phyloP scores from a whole-genome alignment of 2,797 vertebrate species.

The Brachymystax lenok region DNA sequence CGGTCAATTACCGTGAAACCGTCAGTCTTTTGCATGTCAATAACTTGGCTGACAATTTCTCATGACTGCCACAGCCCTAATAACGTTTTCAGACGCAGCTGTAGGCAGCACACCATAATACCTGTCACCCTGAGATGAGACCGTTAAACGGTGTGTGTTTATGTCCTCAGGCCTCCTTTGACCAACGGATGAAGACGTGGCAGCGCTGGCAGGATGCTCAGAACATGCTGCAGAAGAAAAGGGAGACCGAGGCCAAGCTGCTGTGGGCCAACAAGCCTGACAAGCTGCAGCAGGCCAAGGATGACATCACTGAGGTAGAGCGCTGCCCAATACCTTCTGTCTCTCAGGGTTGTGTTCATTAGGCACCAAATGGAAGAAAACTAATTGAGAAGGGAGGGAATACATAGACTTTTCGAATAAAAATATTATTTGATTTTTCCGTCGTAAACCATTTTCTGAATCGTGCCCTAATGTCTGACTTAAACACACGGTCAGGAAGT shows the following conservation, averaged over 20 bases:
- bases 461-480: neutral
- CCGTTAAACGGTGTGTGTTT: neutral
- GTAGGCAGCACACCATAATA: neutral
- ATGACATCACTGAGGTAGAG: conserved; percentile 91
- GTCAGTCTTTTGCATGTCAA: too few relatives aligned
- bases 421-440: neutral
- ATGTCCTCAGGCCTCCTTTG: conserved; percentile 86
- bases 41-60: too few relatives aligned
- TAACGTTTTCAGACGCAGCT: neutral
- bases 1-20: too few relatives aligned
- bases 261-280: conserved; percentile 98
- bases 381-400: too few relatives aligned
- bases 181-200: conserved; percentile 96
- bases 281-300: conserved; percentile 96
- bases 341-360: neutral
- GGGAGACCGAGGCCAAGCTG: conserved; percentile 92
- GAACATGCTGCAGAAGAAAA: conserved; percentile 90
- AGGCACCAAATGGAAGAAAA: too few relatives aligned
- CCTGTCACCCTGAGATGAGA: neutral
- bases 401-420: too few relatives aligned
- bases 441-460: neutral
- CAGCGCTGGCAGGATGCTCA: conserved; percentile 98
- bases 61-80: too few relatives aligned
- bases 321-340: neutral
- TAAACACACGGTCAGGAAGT: neutral